A percentile compares a stretch with the other conserved stretches of the same genome.
Evolutionary conservation across 2,797 vertebrate genomes (phyloP).

Genomic region (Ctenosaura bakeri): DNA sequence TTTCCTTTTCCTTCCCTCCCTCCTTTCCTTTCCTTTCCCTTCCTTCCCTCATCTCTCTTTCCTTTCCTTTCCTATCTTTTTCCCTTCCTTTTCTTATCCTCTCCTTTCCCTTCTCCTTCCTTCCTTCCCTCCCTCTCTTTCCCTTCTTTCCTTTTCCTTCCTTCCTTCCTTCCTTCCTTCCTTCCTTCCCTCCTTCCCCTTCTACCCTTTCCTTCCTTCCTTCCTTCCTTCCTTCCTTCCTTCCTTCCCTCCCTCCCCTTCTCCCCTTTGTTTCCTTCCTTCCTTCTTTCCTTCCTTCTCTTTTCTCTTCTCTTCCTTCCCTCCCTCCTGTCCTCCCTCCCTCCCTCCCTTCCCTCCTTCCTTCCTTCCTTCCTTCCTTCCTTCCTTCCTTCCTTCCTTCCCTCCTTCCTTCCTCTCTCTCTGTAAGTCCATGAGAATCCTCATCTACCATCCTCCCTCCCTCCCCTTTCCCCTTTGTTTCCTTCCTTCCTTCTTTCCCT

Average conservation of each 20-base stretch:
- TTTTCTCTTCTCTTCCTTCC: too few species aligned
- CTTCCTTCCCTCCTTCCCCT: too few species aligned
- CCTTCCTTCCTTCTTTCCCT: too few species aligned
- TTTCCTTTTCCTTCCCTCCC: too few species aligned
- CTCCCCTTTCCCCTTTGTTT: fast-evolving
- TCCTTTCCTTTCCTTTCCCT: too few species aligned
- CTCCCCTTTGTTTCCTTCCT: too few species aligned
- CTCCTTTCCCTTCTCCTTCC: not conserved
- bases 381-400: fast-evolving
- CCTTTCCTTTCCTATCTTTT: fast-evolving
- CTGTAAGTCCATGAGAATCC: too few species aligned
- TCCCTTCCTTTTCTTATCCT: too few species aligned
- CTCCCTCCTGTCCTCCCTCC: fast-evolving
- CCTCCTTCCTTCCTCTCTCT: not conserved
- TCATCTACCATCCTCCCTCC: fast-evolving
- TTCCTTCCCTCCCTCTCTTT: fast-evolving
- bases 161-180: not conserved
- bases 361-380: fast-evolving
- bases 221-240: fast-evolving
- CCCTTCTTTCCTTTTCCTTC: too few species aligned
- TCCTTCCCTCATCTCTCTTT: fast-evolving
- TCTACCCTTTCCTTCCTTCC: fast-evolving
- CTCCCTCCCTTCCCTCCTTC: too few species aligned
- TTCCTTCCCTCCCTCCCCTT: not conserved
- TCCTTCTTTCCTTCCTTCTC: too few species aligned